phyloP scores from a whole-genome alignment of 2,888 invertebrate species.

The Enchytraeus crypticus region DNA sequence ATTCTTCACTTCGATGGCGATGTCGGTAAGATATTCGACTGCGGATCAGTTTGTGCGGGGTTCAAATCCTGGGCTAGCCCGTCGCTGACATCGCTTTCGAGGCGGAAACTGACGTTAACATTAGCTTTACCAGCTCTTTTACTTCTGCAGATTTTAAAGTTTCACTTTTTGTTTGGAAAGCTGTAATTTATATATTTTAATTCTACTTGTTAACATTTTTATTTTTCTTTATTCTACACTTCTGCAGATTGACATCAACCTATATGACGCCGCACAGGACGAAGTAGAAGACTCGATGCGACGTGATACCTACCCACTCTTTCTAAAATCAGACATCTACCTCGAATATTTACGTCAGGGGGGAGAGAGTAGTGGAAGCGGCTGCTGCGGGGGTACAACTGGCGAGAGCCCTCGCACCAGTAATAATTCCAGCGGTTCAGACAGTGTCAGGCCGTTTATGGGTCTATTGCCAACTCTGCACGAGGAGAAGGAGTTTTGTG shows the following conservation, averaged over 20 bases:
- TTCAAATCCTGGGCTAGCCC: too few relatives aligned
- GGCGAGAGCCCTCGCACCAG: slow-evolving; percentile 42
- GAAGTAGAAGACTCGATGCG: slow-evolving; percentile 75
- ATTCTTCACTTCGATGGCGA: too few relatives aligned
- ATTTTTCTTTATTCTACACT: background rate
- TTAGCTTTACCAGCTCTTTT: too few relatives aligned
- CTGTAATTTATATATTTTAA: too few relatives aligned
- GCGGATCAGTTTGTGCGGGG: too few relatives aligned
- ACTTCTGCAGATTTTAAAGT: too few relatives aligned
- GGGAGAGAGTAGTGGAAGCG: slow-evolving; percentile 18
- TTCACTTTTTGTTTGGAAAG: too few relatives aligned
- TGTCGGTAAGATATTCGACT: too few relatives aligned
- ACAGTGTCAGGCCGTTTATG: slow-evolving; percentile 16
- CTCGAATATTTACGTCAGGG: slow-evolving; percentile 53
- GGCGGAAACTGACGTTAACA: too few relatives aligned
- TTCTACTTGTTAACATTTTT: too few relatives aligned
- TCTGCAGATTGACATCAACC: slow-evolving; percentile 58
- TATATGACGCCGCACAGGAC: slow-evolving; percentile 76
- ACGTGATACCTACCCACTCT: slow-evolving; percentile 80
- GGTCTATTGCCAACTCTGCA: slow-evolving; percentile 25
- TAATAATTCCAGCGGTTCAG: slow-evolving; percentile 23
- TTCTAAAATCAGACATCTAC: slow-evolving; percentile 84
- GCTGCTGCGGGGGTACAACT: background rate
- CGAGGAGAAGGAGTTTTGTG: slow-evolving; percentile 23
- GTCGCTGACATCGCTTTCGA: too few relatives aligned